Evolutionary conservation across 2,888 invertebrate species (phyloP).

Genomic region (Papilio elwesi): DNA sequence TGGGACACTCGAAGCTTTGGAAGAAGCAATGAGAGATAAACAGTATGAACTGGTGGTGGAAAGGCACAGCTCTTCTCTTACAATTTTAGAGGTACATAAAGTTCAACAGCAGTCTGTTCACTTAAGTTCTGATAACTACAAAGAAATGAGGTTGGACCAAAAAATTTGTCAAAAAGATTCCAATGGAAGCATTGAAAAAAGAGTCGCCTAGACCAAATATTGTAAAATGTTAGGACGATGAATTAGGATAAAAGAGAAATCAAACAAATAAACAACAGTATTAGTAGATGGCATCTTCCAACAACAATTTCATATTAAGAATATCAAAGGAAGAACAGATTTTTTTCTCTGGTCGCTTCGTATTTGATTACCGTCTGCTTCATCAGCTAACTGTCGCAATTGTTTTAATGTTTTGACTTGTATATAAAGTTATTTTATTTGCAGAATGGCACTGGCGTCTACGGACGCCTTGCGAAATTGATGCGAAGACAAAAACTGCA

Average conservation of each 20-base stretch:
- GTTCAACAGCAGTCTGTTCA: neutral
- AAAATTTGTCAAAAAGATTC: too few relatives aligned
- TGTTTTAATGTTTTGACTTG: too few relatives aligned
- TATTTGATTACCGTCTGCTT: slow-evolving; percentile 18
- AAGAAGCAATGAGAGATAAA: slow-evolving; percentile 86
- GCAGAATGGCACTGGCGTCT: slow-evolving; percentile 90
- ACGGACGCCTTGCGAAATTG: slow-evolving; percentile 87
- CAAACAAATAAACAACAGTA: too few relatives aligned
- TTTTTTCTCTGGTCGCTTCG: neutral
- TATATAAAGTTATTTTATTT: slow-evolving; percentile 6
- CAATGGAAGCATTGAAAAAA: too few relatives aligned
- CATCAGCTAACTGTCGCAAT: neutral
- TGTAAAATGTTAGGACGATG: neutral
- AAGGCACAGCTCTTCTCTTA: slow-evolving; percentile 88
- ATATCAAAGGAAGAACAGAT: too few relatives aligned
- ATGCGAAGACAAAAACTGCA: slow-evolving; percentile 86
- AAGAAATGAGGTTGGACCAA: too few relatives aligned
- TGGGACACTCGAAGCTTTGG: slow-evolving; percentile 86
- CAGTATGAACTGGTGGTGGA: slow-evolving; percentile 89
- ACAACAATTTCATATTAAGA: too few relatives aligned
- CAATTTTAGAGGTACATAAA: slow-evolving; percentile 86
- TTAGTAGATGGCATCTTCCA: too few relatives aligned
- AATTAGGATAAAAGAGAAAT: too few relatives aligned
- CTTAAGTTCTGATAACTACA: too few relatives aligned
- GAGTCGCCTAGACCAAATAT: too few relatives aligned